Base-by-base conservation (phyloP, 2,113 vertebrate genomes). In the Tachysurus fulvidraco region DNA sequence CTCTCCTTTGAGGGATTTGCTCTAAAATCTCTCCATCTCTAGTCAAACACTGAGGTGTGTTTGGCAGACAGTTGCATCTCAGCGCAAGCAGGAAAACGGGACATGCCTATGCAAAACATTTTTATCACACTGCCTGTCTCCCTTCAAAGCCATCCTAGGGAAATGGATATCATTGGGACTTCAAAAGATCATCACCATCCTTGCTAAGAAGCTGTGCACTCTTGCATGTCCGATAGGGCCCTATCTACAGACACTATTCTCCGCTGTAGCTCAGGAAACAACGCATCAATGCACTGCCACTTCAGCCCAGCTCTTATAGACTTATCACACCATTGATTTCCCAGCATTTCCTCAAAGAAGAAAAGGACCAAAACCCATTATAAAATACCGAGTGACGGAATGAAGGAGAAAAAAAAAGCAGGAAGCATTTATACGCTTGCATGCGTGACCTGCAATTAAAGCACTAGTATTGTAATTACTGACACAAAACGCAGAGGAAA, bases 21-120 rank as follows among this genome's bases (percentile, higher is more conserved):
- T 89, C 91, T 89, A 54, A 92, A 92, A 95, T 94, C 94, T 94
- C 89, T 85, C 89, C 92, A 92, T 94, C 93, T 93, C 93, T 92
- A 93, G 93, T 93, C 94, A 94, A 94, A 94, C 92, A 94, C 44
- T 83, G 89, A 94, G 92, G 92, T 93, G 93, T 93, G 94, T 91
- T 93, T 83, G 87, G 89, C 81, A 91, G 92, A 93, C 91, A 90
- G 92, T 92, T 91, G 92, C 90, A 87, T 91, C 93, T 92, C 86
- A 89, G 87, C 79, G 89, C 85, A 74, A 89, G 91, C 88, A 89
- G 81, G 77, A 81, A 90, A 90, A 91, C n/a, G 83, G 89, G 91
- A 88, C 94, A 93, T 93, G 93, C 94, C 92, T 92, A 93, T 91
- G 88, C 88, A 90, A 91, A 91, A 91, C 86, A 87, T 93, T 93